These are phyloP conservation scores for Leucophenga maculata DNA, from an alignment of 2,888 invertebrate genomes.

Conservation along the genomic window DNA sequence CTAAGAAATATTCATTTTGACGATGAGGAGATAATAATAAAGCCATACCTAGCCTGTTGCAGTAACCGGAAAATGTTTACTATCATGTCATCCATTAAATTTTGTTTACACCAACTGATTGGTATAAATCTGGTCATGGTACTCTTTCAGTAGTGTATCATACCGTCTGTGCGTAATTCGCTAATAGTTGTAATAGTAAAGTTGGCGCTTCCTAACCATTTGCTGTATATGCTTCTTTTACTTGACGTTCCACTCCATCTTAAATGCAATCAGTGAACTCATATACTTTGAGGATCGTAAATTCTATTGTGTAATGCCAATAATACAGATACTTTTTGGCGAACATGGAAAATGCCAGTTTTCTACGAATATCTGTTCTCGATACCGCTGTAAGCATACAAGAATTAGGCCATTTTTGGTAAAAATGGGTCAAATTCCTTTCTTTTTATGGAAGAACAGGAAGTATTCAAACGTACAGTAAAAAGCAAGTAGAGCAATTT, in stretches of 20 bases:
- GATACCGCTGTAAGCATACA: constrained; percentile 95
- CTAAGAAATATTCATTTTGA: constrained; percentile 73
- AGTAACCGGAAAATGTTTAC: constrained; percentile 93
- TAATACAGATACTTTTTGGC: constrained; percentile 96
- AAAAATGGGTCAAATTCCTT: constrained; percentile 97
- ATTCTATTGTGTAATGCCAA: constrained; percentile 97
- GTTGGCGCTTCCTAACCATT: constrained; percentile 97
- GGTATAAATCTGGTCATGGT: constrained; percentile 88
- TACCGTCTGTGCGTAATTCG: constrained; percentile 95
- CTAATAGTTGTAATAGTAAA: constrained; percentile 93
- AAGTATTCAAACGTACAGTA: too few relatives aligned
- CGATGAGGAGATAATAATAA: constrained; percentile 73
- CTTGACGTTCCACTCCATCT: constrained; percentile 92
- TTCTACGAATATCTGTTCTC: constrained; percentile 95
- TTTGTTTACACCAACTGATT: constrained; percentile 93
- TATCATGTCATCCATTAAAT: constrained; percentile 93
- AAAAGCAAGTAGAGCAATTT: too few relatives aligned
- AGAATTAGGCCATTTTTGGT: constrained; percentile 96
- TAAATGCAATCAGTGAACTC: constrained; percentile 94
- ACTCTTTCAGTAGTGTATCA: constrained; percentile 97
- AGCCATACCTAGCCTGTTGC: constrained; percentile 75
- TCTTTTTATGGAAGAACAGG: too few relatives aligned
- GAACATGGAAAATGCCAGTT: constrained; percentile 98
- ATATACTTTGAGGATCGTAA: constrained; percentile 96
- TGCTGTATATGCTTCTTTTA: constrained; percentile 98